Conservation (phyloP, 2,113 vertebrate genomes). For the Conger conger region DNA sequence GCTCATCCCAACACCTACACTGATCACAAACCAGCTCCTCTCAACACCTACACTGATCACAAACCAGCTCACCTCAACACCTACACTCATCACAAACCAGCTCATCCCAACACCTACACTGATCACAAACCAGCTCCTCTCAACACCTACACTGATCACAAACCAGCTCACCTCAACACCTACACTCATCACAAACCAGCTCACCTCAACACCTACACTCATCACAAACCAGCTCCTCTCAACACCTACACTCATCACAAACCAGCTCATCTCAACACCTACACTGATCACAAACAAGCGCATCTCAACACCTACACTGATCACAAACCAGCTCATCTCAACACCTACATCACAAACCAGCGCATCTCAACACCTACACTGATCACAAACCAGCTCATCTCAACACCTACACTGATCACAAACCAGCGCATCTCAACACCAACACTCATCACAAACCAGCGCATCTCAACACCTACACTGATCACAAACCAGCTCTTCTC, state of each 20-base stretch:
- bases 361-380: neutral
- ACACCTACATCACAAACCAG: neutral
- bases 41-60: neutral
- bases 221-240: conserved; percentile 1
- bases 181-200: neutral
- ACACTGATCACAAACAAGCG: neutral
- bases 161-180: neutral
- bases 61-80: neutral
- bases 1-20: neutral
- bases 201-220: neutral
- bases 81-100: neutral
- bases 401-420: neutral
- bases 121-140: neutral
- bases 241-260: neutral
- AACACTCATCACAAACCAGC: neutral
- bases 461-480: neutral
- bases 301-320: neutral
- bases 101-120: neutral
- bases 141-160: neutral
- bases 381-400: neutral
- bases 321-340: neutral
- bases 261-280: neutral
- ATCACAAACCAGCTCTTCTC: conserved; percentile 1
- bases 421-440: neutral
- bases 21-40: neutral